A percentile compares a stretch with the other conserved stretches of the same genome.
Evolutionary conservation across 2,888 invertebrate genomes (phyloP).

Genomic region (Luperina nickerlii): DNA sequence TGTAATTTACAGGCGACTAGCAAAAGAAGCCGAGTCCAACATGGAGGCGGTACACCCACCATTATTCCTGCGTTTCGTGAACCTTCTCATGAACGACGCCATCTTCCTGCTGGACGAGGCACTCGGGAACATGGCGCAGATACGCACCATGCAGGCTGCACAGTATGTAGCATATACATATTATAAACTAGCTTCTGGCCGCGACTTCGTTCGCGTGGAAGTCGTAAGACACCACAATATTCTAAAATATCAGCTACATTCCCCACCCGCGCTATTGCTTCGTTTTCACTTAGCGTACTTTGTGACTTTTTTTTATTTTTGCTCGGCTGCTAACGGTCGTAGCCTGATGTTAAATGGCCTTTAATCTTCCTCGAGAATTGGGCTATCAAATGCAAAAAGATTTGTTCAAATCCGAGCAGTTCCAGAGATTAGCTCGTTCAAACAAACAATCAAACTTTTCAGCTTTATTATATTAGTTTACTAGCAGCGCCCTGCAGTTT

Average conservation of each 20-base stretch:
- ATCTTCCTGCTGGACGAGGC: constrained; percentile 98
- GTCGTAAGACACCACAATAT: background rate
- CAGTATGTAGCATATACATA: constrained; percentile 87
- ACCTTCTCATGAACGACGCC: constrained; percentile 99
- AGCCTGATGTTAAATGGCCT: background rate
- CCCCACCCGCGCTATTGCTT: background rate
- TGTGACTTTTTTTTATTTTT: background rate
- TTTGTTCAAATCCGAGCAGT: background rate
- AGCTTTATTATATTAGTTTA: background rate
- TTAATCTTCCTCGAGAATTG: background rate
- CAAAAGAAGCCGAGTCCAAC: constrained; percentile 94
- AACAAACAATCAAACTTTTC: background rate
- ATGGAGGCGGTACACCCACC: constrained; percentile 98
- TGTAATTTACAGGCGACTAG: constrained; percentile 90
- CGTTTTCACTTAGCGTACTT: background rate
- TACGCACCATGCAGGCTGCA: constrained; percentile 94
- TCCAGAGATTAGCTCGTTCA: background rate
- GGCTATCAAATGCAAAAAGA: background rate
- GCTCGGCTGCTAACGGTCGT: background rate
- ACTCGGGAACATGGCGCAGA: constrained; percentile 96
- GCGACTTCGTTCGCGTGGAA: background rate
- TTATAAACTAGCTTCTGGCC: background rate
- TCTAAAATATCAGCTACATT: background rate
- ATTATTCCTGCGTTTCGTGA: constrained; percentile 97
- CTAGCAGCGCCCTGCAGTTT: too few species aligned